A percentile compares a stretch with the other conserved stretches of the same genome.
These are phyloP conservation scores for Drosophila trichaetosa DNA, from an alignment of 2,888 invertebrate species.

Conservation along the genomic window DNA sequence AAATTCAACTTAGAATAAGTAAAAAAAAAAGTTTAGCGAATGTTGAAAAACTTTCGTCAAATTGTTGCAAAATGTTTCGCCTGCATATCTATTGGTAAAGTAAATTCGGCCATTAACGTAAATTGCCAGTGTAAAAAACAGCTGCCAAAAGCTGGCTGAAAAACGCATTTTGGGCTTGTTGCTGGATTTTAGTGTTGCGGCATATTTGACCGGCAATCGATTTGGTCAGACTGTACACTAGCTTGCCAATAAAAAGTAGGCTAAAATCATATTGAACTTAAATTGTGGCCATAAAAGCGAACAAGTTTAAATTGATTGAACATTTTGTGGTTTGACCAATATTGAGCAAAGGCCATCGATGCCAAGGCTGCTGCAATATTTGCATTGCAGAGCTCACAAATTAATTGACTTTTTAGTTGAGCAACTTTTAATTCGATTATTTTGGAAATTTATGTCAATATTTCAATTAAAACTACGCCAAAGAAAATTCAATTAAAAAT, in stretches of 20 bases:
- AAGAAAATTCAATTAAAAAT: no score
- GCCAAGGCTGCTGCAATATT: neutral
- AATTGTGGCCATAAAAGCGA: constrained; percentile 21
- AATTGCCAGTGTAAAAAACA: constrained; percentile 24
- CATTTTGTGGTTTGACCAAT: neutral
- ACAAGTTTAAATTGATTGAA: constrained; percentile 28
- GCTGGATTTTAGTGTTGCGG: constrained; percentile 12
- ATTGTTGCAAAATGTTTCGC: neutral
- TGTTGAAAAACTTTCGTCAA: neutral
- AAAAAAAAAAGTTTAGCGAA: neutral
- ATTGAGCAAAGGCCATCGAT: neutral
- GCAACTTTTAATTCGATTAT: neutral
- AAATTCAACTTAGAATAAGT: neutral
- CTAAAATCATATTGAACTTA: constrained; percentile 22
- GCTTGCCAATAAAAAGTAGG: constrained; percentile 37
- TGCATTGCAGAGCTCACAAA: constrained; percentile 4
- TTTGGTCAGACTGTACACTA: constrained; percentile 10
- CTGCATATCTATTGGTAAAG: neutral
- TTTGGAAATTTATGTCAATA: neutral
- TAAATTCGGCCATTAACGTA: constrained; percentile 11
- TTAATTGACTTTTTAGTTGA: neutral
- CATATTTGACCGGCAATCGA: constrained; percentile 39
- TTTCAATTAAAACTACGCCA: neutral
- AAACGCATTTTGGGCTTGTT: constrained; percentile 1
- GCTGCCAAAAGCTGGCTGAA: constrained; percentile 42